These are phyloP conservation scores for Caenorhabditis uteleia DNA, from an alignment of 2,888 invertebrate species.

Conservation along the genomic window DNA sequence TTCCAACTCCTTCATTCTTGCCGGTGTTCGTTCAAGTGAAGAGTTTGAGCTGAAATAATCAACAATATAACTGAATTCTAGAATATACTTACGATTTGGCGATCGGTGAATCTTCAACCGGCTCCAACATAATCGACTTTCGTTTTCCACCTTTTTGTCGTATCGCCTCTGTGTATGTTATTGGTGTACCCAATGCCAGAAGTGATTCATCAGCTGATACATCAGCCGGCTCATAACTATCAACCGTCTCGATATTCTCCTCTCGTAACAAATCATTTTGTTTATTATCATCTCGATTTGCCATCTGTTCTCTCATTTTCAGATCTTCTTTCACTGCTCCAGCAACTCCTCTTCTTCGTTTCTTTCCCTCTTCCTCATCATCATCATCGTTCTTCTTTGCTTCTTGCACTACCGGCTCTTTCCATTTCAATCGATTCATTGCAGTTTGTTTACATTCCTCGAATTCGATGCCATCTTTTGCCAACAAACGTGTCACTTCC, in stretches of 20 bases:
- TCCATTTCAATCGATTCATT: slow-evolving; percentile 16
- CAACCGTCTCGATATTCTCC: not conserved
- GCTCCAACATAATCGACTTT: slow-evolving; percentile 12
- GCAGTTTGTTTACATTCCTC: slow-evolving; percentile 12
- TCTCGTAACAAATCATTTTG: not conserved
- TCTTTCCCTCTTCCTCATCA: slow-evolving; percentile 12
- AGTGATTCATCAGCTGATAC: slow-evolving; percentile 28
- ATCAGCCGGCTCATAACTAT: slow-evolving; percentile 17
- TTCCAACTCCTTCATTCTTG: slow-evolving; percentile 15
- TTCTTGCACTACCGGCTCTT: slow-evolving; percentile 2
- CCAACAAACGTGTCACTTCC: slow-evolving; percentile 19
- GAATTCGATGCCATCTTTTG: slow-evolving; percentile 13
- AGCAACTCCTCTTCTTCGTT: slow-evolving; percentile 11
- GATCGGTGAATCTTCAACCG: slow-evolving; percentile 26
- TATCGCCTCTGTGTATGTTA: not conserved
- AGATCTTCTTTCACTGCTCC: slow-evolving; percentile 22
- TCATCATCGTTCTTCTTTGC: not conserved
- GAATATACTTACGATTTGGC: not conserved
- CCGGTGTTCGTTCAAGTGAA: slow-evolving; percentile 1
- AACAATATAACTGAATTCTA: not conserved
- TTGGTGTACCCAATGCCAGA: slow-evolving; percentile 11
- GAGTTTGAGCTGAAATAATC: slow-evolving; percentile 19
- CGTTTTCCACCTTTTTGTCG: slow-evolving; percentile 16
- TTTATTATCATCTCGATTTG: not conserved
- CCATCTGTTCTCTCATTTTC: slow-evolving; percentile 8